Conservation (phyloP, 2,888 invertebrate species). For the Diplolepis rosae region DNA sequence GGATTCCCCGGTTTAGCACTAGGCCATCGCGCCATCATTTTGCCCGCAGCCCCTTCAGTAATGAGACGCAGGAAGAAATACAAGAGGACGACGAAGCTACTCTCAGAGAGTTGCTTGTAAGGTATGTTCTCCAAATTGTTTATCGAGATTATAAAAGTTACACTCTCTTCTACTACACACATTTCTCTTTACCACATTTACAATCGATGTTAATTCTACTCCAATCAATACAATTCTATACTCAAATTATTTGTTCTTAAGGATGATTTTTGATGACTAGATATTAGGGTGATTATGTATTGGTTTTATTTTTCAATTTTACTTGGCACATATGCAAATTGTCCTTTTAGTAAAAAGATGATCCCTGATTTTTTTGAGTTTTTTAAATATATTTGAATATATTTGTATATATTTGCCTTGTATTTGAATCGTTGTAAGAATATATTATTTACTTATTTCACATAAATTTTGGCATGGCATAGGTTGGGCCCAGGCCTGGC, state of each 20-base stretch:
- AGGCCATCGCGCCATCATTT: slow-evolving; percentile 72
- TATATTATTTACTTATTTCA: too few relatives aligned
- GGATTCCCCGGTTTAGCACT: slow-evolving; percentile 60
- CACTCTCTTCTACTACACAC: background rate
- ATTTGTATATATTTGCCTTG: too few relatives aligned
- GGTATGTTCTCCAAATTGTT: slow-evolving; percentile 77
- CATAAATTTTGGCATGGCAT: too few relatives aligned
- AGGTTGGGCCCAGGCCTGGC: too few relatives aligned
- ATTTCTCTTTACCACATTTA: background rate
- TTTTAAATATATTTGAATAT: too few relatives aligned
- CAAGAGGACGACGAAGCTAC: slow-evolving; percentile 89
- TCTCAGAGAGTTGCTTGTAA: slow-evolving; percentile 95
- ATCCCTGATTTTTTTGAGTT: too few relatives aligned
- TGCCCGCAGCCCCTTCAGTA: slow-evolving; percentile 81
- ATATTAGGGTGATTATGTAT: too few relatives aligned
- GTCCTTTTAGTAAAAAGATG: too few relatives aligned
- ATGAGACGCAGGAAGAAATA: slow-evolving; percentile 88
- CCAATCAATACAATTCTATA: background rate
- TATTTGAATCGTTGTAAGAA: too few relatives aligned
- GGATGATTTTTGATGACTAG: background rate
- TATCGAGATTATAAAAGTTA: background rate
- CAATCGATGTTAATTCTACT: background rate
- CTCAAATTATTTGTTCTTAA: background rate
- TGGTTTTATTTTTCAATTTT: too few relatives aligned
- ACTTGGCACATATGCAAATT: too few relatives aligned